These are phyloP conservation scores for Echeneis naucrates DNA, from an alignment of 2,797 vertebrate genomes.

Conservation along the genomic window DNA sequence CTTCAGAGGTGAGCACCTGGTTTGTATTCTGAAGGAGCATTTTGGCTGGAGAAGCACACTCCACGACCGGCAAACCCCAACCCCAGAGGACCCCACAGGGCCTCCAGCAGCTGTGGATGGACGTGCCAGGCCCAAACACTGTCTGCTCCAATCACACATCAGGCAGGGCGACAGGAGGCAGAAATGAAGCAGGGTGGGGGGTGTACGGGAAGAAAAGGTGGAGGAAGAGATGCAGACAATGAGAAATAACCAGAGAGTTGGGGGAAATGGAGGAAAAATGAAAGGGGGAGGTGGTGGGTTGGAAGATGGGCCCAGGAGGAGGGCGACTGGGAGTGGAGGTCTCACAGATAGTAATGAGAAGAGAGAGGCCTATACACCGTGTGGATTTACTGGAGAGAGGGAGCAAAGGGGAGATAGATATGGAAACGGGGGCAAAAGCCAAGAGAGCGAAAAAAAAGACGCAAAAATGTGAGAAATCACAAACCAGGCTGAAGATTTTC, in stretches of 20 bases:
- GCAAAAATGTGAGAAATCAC: slow-evolving; percentile 49
- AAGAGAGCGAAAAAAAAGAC: slow-evolving; percentile 54
- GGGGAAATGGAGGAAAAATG: slow-evolving; percentile 51
- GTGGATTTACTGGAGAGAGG: slow-evolving; percentile 21
- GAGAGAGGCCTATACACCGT: slow-evolving; percentile 4
- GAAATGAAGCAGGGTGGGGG: slow-evolving; percentile 1
- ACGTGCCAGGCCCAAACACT: slow-evolving; percentile 73
- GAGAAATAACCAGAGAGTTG: slow-evolving; percentile 63
- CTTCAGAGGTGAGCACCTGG: slow-evolving; percentile 55
- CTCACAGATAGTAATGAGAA: slow-evolving; percentile 48
- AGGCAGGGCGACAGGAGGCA: slow-evolving; percentile 35
- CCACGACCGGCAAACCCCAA: slow-evolving; percentile 62
- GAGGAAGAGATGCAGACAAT: slow-evolving; percentile 37
- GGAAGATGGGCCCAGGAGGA: not conserved
- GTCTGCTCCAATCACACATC: slow-evolving; percentile 61
- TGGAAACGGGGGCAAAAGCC: slow-evolving; percentile 24
- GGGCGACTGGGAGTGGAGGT: slow-evolving; percentile 17
- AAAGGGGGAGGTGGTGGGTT: slow-evolving; percentile 4
- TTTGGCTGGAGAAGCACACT: slow-evolving; percentile 56
- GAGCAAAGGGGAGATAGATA: slow-evolving; percentile 22
- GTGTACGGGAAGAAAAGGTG: slow-evolving; percentile 15
- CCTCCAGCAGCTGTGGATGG: slow-evolving; percentile 67
- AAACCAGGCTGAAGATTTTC: slow-evolving; percentile 40
- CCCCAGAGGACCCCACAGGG: slow-evolving; percentile 65
- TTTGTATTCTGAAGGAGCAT: slow-evolving; percentile 72